Evolutionary conservation across 2,888 invertebrate species (phyloP).

Genomic region (Colletes collaris): DNA sequence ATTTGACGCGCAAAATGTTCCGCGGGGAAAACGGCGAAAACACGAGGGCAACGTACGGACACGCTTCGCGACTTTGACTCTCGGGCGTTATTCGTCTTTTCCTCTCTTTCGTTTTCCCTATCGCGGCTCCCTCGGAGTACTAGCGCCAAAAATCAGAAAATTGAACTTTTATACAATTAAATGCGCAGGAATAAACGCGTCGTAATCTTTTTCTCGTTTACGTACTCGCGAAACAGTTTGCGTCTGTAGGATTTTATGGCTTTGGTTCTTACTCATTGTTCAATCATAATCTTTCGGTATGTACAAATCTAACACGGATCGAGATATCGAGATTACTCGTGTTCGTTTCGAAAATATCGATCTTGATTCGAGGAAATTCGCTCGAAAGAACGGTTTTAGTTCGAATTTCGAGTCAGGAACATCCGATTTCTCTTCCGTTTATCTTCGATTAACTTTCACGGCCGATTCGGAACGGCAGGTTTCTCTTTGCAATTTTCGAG

Average conservation of each 20-base stretch:
- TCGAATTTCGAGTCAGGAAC: slow-evolving; percentile 2
- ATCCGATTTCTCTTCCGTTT: slow-evolving; percentile 45
- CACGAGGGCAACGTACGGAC: slow-evolving; percentile 76
- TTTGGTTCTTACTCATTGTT: too few species aligned
- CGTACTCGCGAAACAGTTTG: too few species aligned
- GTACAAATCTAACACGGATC: too few species aligned
- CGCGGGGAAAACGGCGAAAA: slow-evolving; percentile 73
- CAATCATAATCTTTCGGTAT: too few species aligned
- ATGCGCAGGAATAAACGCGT: too few species aligned
- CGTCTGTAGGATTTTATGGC: too few species aligned
- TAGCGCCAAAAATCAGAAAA: too few species aligned
- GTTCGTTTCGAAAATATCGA: too few species aligned
- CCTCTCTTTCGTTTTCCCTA: not conserved
- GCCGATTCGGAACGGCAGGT: slow-evolving; percentile 41
- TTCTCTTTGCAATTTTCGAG: slow-evolving; percentile 48
- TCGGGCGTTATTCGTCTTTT: slow-evolving; percentile 5
- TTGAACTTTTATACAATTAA: too few species aligned
- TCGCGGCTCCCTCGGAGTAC: not conserved
- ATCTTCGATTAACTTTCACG: slow-evolving; percentile 49
- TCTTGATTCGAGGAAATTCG: too few species aligned
- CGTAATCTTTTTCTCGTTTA: too few species aligned
- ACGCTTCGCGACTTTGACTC: slow-evolving; percentile 49
- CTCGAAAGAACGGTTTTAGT: not conserved
- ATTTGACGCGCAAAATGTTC: slow-evolving; percentile 78
- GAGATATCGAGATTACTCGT: too few species aligned